Percentiles rank a stretch among this genome's conserved stretches.
phyloP scores from a whole-genome alignment of 2,797 vertebrate genomes.

The Sorex maritimensis region DNA sequence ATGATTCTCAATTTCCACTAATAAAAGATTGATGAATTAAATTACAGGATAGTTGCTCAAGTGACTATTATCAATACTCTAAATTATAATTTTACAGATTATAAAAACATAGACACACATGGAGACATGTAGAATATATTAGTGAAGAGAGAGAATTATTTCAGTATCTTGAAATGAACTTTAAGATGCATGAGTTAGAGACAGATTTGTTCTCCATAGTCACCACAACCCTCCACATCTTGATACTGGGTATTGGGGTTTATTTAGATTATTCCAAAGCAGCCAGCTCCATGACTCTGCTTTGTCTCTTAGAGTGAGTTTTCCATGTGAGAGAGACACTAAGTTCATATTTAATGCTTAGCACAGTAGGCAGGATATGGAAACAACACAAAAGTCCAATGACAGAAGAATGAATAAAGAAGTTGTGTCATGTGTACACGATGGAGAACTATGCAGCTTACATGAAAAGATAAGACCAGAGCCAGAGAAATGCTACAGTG shows the following conservation, averaged over 20 bases:
- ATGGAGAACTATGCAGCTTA: too few species aligned
- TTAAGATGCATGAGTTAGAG: constrained; percentile 41
- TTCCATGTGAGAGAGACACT: constrained; percentile 78
- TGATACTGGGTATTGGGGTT: constrained; percentile 74
- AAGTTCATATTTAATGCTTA: neutral
- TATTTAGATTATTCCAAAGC: constrained; percentile 68
- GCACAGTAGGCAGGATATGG: too few species aligned
- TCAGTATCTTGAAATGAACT: constrained; percentile 73
- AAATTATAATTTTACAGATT: constrained; percentile 32
- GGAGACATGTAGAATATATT: neutral
- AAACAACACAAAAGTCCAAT: too few species aligned
- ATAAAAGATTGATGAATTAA: constrained; percentile 10
- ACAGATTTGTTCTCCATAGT: constrained; percentile 48
- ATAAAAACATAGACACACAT: neutral
- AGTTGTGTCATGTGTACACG: too few species aligned
- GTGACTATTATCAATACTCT: constrained; percentile 18
- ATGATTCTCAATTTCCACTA: constrained; percentile 18
- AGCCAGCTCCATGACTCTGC: constrained; percentile 79
- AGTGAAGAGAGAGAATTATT: constrained; percentile 46
- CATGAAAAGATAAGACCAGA: too few species aligned
- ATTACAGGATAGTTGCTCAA: neutral
- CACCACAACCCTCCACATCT: constrained; percentile 41
- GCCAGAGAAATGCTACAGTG: too few species aligned
- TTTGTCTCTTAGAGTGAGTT: constrained; percentile 84
- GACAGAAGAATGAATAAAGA: too few species aligned